phyloP scores from a whole-genome alignment of 64 coral and sea anemone genomes.

The Acropora tenuis region DNA sequence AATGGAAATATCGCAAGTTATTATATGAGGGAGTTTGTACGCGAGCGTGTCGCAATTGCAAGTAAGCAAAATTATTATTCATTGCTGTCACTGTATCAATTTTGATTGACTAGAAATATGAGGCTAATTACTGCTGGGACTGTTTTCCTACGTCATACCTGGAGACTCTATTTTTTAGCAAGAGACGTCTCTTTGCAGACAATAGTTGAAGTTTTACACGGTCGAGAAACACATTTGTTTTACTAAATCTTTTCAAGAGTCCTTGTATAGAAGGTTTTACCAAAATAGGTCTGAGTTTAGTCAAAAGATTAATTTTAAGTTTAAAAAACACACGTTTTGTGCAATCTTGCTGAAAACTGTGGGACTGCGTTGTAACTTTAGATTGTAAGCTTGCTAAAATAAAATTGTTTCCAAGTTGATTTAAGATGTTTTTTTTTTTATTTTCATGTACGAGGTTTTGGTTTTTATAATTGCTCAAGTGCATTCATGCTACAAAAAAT shows the following conservation, averaged over 20 bases:
- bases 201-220: not conserved
- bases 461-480: too few species aligned
- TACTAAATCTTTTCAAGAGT: not conserved
- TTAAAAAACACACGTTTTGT: too few species aligned
- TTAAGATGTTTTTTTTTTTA: too few species aligned
- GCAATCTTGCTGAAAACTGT: too few species aligned
- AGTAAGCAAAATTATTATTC: not conserved
- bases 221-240: not conserved
- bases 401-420: too few species aligned
- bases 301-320: too few species aligned
- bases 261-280: not conserved
- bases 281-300: not conserved
- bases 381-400: too few species aligned
- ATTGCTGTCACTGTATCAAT: not conserved
- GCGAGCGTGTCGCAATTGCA: not conserved
- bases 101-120: not conserved
- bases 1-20: slow-evolving; percentile 6
- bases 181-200: not conserved
- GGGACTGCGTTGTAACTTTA: too few species aligned
- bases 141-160: not conserved
- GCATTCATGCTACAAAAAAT: too few species aligned
- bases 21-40: not conserved
- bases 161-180: not conserved
- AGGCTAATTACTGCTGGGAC: not conserved
- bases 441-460: too few species aligned